Evolutionary conservation across 2,888 invertebrate genomes (phyloP).

Genomic region (Drosophila aldrichi): DNA sequence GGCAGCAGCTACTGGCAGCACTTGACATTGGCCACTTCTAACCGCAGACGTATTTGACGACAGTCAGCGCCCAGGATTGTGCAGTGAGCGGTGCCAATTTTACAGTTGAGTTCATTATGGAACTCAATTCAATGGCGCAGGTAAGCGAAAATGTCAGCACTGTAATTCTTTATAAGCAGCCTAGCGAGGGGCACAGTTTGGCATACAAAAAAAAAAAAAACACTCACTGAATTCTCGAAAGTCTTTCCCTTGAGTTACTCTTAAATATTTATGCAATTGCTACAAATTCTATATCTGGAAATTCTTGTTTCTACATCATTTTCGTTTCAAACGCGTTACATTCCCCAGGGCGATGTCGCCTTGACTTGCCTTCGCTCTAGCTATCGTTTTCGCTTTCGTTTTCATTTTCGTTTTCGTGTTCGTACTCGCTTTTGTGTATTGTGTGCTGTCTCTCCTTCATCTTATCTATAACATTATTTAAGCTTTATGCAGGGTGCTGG

Average conservation of each 20-base stretch:
- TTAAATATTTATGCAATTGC: constrained; percentile 73
- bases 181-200: constrained; percentile 1
- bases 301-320: constrained; percentile 55
- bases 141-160: constrained; percentile 50
- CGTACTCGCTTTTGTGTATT: neutral
- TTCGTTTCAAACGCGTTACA: constrained; percentile 50
- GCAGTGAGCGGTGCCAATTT: constrained; percentile 56
- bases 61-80: constrained; percentile 22
- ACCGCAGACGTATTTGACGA: constrained; percentile 66
- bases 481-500: constrained; percentile 57
- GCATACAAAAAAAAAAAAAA: constrained; percentile 11
- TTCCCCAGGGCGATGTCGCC: constrained; percentile 25
- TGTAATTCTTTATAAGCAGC: constrained; percentile 53
- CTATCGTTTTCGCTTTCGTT: neutral
- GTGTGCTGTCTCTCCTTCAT: neutral
- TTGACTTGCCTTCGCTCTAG: neutral
- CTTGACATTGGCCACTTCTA: constrained; percentile 29
- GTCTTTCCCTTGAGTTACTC: constrained; percentile 27
- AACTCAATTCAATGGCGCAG: constrained; percentile 56
- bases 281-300: constrained; percentile 31
- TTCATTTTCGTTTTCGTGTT: neutral
- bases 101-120: constrained; percentile 71
- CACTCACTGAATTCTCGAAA: neutral
- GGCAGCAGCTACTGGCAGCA: constrained; percentile 4
- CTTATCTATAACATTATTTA: constrained; percentile 65